Evolutionary conservation across 2,113 vertebrate genomes (phyloP), one percentile per base, ranked within the genome.

Genomic region (Penelope pileata): DNA sequence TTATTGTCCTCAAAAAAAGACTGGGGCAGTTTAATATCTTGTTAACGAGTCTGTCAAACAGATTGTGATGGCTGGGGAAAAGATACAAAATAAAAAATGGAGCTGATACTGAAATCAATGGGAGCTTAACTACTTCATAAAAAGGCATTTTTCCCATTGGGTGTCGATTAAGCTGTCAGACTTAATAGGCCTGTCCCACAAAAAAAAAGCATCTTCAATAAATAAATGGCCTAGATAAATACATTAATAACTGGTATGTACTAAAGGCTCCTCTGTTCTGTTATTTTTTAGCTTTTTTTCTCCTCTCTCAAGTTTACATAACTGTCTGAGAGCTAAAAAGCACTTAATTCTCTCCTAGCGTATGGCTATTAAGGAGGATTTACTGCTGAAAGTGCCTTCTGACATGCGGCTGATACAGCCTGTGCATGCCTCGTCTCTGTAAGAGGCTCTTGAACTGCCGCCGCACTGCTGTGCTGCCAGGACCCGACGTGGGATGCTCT

Each of bases 121-220:
- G 77, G 86, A 96, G 50, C 91, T 89, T 90, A 94, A 95, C 74
- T 88, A 86, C 92, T 83, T 84, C 69, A 88, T 90, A 16, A 86
- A 94, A 88, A 68, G 79, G 56, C 58, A 18, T 89, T 96, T 86
- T 96, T 64, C 82, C 90, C 91, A 95, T 91, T 91, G 90, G 73
- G 43, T 97, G 96, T 97, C 86, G 40, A 95, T 96, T 95, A 97
- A 97, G 83, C 85, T 92, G 82, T 96, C 86, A 94, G 93, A 90
- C 74, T 95, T 96, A 97, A 97, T 96, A 97, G 90, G 89, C 73
- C 47, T 79, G 87, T 86, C 87, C 73, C 83, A 83, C 73, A 80
- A 87, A 86, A 92, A 96, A 81, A 97, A 95, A 92, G 92, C 27
- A 75, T 86, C 83, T 93, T 81, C 90, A 83, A 87, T 92, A 96